Conservation (phyloP, 2,797 vertebrate genomes). For the Notolabrus celidotus region DNA sequence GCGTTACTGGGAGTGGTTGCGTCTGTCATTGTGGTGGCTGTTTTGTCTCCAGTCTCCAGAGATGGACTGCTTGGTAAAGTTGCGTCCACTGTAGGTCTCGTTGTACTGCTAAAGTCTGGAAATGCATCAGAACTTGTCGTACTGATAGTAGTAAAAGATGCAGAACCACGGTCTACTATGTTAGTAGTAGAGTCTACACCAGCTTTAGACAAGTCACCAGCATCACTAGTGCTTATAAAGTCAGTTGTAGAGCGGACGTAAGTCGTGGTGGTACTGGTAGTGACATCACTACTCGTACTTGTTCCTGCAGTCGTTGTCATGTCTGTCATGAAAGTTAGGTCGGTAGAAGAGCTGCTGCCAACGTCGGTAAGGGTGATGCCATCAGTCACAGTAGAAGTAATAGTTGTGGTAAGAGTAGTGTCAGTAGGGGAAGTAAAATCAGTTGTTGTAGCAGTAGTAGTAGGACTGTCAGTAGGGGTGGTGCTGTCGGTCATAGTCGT, state of each 20-base stretch:
- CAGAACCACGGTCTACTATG: constrained; percentile 3
- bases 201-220: neutral
- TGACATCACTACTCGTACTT: constrained; percentile 15
- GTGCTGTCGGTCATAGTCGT: neutral
- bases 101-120: constrained; percentile 25
- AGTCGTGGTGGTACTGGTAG: constrained; percentile 6
- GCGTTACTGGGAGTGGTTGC: constrained; percentile 10
- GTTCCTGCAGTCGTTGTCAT: constrained; percentile 12
- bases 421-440: neutral
- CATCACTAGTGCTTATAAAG: constrained; percentile 11
- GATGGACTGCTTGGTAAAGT: constrained; percentile 11
- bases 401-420: neutral
- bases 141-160: constrained; percentile 22
- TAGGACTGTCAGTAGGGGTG: neutral
- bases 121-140: constrained; percentile 3
- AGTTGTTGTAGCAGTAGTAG: neutral
- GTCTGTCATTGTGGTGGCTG: constrained; percentile 17
- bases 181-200: constrained; percentile 23
- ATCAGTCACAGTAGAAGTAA: no score
- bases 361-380: neutral
- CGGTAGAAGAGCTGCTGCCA: neutral
- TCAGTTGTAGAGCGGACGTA: constrained; percentile 10
- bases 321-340: neutral
- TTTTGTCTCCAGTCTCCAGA: constrained; percentile 24
- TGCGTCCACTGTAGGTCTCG: constrained; percentile 5